phyloP scores from a whole-genome alignment of 2,797 vertebrate genomes.

The Poecilia velifera region DNA sequence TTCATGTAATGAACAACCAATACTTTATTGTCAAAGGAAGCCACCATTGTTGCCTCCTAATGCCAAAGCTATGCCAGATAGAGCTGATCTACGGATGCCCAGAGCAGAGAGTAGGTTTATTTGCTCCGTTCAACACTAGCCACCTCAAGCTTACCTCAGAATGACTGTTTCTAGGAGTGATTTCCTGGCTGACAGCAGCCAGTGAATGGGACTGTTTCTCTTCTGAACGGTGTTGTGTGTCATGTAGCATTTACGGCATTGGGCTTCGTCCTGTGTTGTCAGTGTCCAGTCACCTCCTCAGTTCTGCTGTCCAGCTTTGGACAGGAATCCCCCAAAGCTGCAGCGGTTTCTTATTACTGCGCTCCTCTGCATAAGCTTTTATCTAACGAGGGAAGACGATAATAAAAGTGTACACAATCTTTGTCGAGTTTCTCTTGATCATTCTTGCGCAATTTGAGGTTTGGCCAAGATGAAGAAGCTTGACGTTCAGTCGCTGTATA shows the following conservation, averaged over 20 bases:
- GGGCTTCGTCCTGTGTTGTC: conserved; percentile 52
- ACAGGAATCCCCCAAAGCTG: conserved; percentile 63
- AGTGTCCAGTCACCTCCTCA: conserved; percentile 65
- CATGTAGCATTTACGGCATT: conserved; percentile 69
- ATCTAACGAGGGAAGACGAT: conserved; percentile 63
- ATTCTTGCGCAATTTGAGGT: neutral
- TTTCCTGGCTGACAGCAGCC: conserved; percentile 41
- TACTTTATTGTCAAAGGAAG: conserved; percentile 59
- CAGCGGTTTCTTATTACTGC: conserved; percentile 62
- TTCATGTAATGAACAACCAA: conserved; percentile 74
- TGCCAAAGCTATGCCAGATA: conserved; percentile 81
- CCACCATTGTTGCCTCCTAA: conserved; percentile 71
- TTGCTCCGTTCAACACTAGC: conserved; percentile 78
- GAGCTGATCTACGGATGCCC: conserved; percentile 54
- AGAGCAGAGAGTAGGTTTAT: conserved; percentile 59
- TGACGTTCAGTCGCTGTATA: neutral
- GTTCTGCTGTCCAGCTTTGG: conserved; percentile 61
- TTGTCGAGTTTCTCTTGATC: conserved; percentile 26
- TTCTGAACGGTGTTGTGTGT: conserved; percentile 70
- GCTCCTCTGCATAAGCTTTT: conserved; percentile 80
- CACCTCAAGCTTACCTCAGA: conserved; percentile 79
- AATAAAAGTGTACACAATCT: conserved; percentile 72
- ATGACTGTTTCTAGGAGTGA: conserved; percentile 52
- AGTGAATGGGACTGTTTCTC: conserved; percentile 53
- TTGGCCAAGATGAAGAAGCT: neutral